Conservation (phyloP, 2,888 invertebrate genomes). For the Escarpia spicata region DNA sequence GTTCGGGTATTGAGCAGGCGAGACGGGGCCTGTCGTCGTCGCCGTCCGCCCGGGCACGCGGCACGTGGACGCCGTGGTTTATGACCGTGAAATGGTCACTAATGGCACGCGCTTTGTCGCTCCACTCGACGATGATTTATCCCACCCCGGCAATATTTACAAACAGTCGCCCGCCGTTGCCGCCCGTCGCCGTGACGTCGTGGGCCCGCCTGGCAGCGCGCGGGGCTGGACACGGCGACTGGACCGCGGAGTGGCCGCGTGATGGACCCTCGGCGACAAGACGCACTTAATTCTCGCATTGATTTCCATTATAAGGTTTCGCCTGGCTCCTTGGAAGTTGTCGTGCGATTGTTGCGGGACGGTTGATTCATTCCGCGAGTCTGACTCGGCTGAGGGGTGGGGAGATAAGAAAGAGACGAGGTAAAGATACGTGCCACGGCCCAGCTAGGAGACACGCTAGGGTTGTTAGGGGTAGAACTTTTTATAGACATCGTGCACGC, state of each 20-base stretch:
- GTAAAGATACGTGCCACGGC: not conserved
- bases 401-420: not conserved
- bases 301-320: not conserved
- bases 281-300: not conserved
- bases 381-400: not conserved
- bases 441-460: not conserved
- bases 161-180: not conserved
- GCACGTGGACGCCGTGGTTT: not conserved
- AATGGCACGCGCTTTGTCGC: not conserved
- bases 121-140: not conserved
- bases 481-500: no score
- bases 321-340: not conserved
- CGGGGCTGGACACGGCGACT: not conserved
- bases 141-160: not conserved
- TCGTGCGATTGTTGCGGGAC: not conserved
- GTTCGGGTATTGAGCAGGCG: not conserved
- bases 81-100: not conserved
- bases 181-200: not conserved
- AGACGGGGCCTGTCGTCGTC: not conserved
- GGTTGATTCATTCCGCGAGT: not conserved
- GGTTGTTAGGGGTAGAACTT: no score
- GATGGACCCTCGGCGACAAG: not conserved
- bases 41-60: not conserved
- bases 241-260: not conserved
- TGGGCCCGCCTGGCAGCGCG: not conserved